Evolutionary conservation across 2,797 vertebrate species (phyloP), one percentile per base, ranked within the genome.

Genomic region (Tapirus indicus): DNA sequence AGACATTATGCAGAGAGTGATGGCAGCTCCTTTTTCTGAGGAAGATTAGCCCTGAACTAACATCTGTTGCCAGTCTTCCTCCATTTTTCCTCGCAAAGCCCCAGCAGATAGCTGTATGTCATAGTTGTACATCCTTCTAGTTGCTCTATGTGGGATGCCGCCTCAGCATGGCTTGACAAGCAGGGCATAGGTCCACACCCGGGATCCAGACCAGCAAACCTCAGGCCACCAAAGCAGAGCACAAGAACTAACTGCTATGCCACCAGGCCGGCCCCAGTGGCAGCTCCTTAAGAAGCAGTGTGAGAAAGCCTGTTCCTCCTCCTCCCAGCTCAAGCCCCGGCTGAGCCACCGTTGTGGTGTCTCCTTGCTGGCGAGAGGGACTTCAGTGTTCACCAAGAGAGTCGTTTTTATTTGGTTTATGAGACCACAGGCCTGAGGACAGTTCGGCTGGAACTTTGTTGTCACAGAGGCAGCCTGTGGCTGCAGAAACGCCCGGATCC

Each of bases 301-400:
- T 23, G 14, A 74, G 78, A 49, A 77, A 49, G 44, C 38, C 44
- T 21, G 1, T 4, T 7, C n/a, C 18, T 0, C 29, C 5, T 3
- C 54, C 18, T 58, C 62, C 52, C 3, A 60, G n/a, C 87, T 21
- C 35, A 9, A 7, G 68, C 16, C 75, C 1, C 12, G 62, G 47
- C 82, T 44, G 9, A 21, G 88, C 41, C 23, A 0, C 3, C 3
- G 12, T 27, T 14, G 4, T 1, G 3, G 7, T 10, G 1, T 17
- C 52, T 56, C 38, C 79, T 12, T 2, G 17, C n/a, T 18, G 14
- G 47, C 54, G 8, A 47, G 38, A 56, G 47, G 41, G 32, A 72
- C 23, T 16, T 60, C 62, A 3, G 25, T 0, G 4, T 47, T 64
- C 23, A 35, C 74, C 82, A 8, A n/a, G 71, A 44, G 47, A 41